Conservation (phyloP, 1,140 invertebrate genomes). For the Zaprionus ornatus region DNA sequence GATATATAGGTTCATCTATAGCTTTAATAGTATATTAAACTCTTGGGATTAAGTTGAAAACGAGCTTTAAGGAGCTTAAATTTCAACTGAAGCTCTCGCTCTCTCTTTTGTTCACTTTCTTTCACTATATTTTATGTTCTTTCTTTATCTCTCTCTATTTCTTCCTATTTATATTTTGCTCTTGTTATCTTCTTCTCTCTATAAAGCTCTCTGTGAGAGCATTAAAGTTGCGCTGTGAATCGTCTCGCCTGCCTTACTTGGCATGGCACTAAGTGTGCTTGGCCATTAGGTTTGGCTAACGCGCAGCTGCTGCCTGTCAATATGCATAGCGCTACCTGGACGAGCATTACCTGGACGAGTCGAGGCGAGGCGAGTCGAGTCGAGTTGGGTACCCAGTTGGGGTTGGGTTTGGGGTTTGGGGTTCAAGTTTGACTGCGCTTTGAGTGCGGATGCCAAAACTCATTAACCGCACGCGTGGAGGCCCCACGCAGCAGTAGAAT, state of each 20-base stretch:
- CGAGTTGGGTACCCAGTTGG: background rate
- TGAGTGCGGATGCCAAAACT: constrained; percentile 50
- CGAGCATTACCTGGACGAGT: background rate
- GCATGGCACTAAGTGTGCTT: constrained; percentile 37
- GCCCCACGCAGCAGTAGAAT: constrained; percentile 16
- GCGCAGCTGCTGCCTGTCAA: constrained; percentile 44
- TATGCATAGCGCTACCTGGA: constrained; percentile 18
- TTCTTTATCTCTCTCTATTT: background rate
- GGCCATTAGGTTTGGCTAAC: constrained; percentile 31
- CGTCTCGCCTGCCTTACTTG: constrained; percentile 4
- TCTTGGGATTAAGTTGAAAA: background rate
- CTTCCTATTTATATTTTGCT: background rate
- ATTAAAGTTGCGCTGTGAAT: constrained; percentile 14
- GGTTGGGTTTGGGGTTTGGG: background rate
- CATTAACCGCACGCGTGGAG: constrained; percentile 41
- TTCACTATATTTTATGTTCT: no score
- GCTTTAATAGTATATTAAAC: no score
- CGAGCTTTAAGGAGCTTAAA: background rate
- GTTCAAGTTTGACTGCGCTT: constrained; percentile 26
- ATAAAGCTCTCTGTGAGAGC: constrained; percentile 5
- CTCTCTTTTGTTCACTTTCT: no score
- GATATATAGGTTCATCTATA: no score
- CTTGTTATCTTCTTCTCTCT: background rate
- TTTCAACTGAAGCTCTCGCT: no score
- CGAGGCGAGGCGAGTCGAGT: no score